Evolutionary conservation across 2,888 invertebrate species (phyloP).

Genomic region (Harmothoe impar): DNA sequence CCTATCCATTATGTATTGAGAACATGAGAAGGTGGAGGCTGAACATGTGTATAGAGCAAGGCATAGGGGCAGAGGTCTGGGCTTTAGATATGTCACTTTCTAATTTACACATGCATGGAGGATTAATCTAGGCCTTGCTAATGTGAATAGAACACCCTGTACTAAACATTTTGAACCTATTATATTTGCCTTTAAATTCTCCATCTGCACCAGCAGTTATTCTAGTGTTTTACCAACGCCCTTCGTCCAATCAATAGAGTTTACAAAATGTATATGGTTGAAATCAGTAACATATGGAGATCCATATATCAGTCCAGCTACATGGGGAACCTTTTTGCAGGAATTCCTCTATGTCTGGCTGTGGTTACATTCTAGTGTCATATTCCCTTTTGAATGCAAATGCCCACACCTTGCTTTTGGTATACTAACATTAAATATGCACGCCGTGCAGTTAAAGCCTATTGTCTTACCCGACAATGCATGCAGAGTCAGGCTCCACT

Average conservation of each 20-base stretch:
- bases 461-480: neutral
- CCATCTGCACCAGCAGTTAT: too few relatives aligned
- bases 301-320: too few relatives aligned
- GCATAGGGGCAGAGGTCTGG: neutral
- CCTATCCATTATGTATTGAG: constrained; percentile 3
- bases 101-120: too few relatives aligned
- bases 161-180: too few relatives aligned
- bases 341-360: neutral
- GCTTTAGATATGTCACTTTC: neutral
- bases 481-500: neutral
- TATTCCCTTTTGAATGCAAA: constrained; percentile 3
- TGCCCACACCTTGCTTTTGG: neutral
- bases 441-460: neutral
- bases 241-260: too few relatives aligned
- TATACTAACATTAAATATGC: neutral
- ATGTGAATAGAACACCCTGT: too few relatives aligned
- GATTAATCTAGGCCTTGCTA: too few relatives aligned
- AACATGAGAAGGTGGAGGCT: constrained; percentile 7
- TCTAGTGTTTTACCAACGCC: too few relatives aligned
- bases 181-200: too few relatives aligned
- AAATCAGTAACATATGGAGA: too few relatives aligned
- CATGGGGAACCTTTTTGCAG: too few relatives aligned
- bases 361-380: neutral
- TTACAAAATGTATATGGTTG: too few relatives aligned
- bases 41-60: neutral